Evolutionary conservation across 2,888 invertebrate species (phyloP), one percentile per base, ranked within the genome.

Genomic region (Lymantria monacha): DNA sequence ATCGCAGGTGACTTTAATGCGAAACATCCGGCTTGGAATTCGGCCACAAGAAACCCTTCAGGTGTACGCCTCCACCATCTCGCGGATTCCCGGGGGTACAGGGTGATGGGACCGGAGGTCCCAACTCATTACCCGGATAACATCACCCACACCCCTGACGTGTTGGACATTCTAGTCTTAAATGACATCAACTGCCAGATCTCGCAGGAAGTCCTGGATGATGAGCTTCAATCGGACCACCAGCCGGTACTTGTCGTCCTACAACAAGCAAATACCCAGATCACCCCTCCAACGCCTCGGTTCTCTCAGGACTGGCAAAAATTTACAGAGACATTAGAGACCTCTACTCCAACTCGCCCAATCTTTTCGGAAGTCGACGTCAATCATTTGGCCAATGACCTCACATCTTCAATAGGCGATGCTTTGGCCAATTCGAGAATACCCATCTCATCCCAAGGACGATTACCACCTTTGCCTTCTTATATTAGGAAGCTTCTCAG

Each of bases 151-250:
- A 14, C 5, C 12, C 13, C 12, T 9, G 42, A 42, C 14, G 42
- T 42, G 10, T n/a, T 42, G 13, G 42, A 42, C 42, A 42, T 42
- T 5, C 9, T 14, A 8, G 14, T 42, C 14, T 14, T 10, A 8
- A 14, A 22, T 9, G 42, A 22, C 15, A 14, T 42, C 22, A 3
- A 5, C n/a, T 12, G 42, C 42, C 42, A 42, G 14, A 42, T 42
- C 5, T 14, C 12, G 10, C 13, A 42, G 11, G 8, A 42, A 22
- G 42, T 42, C 9, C n/a, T n/a, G n/a, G n/a, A n/a, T n/a, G 42
- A 42, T 14, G 42, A 42, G 42, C 42, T 42, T 8, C 42, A 15
- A 14, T 42, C 42, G 42, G 42, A 42, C 42, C 42, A 42, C 42
- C 42, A 42, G 11, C 42, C 42, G n/a, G 42, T 42, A 22, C 42